Base-by-base conservation (phyloP, 1,140 invertebrate species). In the Cydia splendana region DNA sequence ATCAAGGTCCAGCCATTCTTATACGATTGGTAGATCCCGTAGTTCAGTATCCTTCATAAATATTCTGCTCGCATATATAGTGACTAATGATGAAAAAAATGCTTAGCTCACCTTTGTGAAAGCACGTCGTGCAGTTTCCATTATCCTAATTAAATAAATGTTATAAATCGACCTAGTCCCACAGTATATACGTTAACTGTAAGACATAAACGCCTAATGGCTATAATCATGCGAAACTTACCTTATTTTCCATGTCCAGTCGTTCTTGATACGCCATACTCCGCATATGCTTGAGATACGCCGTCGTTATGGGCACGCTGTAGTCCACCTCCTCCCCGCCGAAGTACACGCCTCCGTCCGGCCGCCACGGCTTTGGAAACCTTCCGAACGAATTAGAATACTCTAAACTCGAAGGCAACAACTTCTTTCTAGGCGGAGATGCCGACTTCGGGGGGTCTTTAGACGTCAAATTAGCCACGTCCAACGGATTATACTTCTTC, bases 241-340 rank as follows among this genome's bases (percentile, higher is more conserved):
- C 93, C 92, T 94, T 94, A 79, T 93, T 95, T 71, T 96, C 95
- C 73, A 94, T 92, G 69, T 95, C 94, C 82, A 95, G 82, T 1
- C 95, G 94, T 57, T 96, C 95, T 80, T 95, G 95, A 73, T 82
- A 91, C 38, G 95, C 94, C 89, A 96, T 93, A 82, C 94, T 96
- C 85, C 95, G 94, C 93, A 96, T 96, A 85, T 97, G 96, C 88
- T 97, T 97, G 88, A 98, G 93, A 90, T 97, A 97, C 2, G 97
- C 96, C 13, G 97, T 97, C 3, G 97, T 97, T 80, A 98, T 97
- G 12, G 97, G 97, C 79, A 97, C 95, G 83, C 96, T 96, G 88
- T 96, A 97, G 90, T 97, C 96, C 57, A 97, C 95, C 84, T 95
- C 93, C 79, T 94, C 93, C 0, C 87, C 87, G n/a, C 79, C 86